These are phyloP conservation scores for Oceanites oceanicus DNA, from an alignment of 2,113 vertebrate genomes.

Conservation along the genomic window DNA sequence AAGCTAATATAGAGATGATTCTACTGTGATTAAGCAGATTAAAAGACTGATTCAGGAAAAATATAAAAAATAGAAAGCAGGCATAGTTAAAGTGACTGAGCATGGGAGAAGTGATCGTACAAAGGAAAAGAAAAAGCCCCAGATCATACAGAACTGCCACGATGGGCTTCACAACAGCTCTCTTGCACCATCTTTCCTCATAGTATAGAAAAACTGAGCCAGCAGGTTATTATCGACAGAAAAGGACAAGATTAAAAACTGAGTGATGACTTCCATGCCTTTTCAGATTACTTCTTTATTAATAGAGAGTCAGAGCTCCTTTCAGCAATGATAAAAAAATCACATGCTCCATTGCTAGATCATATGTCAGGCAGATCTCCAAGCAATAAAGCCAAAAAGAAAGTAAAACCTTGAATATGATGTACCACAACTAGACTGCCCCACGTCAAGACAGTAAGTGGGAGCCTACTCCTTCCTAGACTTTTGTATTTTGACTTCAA, in stretches of 20 bases:
- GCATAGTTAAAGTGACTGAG: neutral
- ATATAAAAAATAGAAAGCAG: neutral
- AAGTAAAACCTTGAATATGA: conserved; percentile 1
- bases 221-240: conserved; percentile 10
- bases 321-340: neutral
- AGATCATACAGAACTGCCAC: neutral
- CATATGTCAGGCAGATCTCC: neutral
- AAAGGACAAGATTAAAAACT: conserved; percentile 9
- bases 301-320: neutral
- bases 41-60: neutral
- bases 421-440: neutral
- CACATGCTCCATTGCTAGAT: neutral
- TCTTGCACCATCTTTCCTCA: conserved; percentile 31
- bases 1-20: neutral
- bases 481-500: conserved; percentile 48
- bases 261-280: neutral
- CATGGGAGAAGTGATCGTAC: neutral
- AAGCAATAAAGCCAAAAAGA: neutral
- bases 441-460: neutral
- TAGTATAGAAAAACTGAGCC: neutral
- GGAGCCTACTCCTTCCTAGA: conserved; percentile 14
- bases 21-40: neutral
- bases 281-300: conserved; percentile 1
- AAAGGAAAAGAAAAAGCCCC: neutral
- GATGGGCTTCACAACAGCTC: neutral